Evolutionary conservation across 1,140 invertebrate species (phyloP).

Genomic region (Zaprionus ornatus): DNA sequence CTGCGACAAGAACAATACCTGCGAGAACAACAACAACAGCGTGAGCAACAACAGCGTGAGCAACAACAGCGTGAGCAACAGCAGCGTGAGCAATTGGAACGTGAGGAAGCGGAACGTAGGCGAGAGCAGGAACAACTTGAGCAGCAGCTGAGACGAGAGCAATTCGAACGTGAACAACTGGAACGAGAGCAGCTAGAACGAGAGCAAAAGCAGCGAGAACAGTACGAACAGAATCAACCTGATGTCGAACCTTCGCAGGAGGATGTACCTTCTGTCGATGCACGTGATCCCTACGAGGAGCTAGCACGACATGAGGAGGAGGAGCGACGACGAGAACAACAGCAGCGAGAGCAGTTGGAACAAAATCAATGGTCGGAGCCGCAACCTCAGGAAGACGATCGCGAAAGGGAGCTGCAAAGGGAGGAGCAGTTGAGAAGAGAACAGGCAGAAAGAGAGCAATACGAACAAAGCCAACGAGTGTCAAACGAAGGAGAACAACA

Average conservation of each 20-base stretch:
- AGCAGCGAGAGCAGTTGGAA: constrained; percentile 9
- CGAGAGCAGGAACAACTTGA: constrained; percentile 8
- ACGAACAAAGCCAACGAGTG: constrained; percentile 30
- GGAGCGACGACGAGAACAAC: constrained; percentile 1
- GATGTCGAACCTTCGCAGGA: background rate
- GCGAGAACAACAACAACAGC: constrained; percentile 10
- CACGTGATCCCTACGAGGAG: background rate
- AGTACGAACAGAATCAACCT: constrained; percentile 27
- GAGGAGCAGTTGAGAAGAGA: constrained; percentile 16
- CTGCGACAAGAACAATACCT: constrained; percentile 36
- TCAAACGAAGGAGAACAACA: background rate
- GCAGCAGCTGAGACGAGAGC: background rate
- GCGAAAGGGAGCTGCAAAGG: background rate
- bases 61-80: constrained; percentile 6
- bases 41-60: background rate
- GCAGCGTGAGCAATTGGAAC: constrained; percentile 16
- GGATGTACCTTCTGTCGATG: background rate
- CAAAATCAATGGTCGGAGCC: background rate
- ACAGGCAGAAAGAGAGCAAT: constrained; percentile 17
- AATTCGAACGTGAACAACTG: constrained; percentile 10
- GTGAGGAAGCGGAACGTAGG: constrained; percentile 19
- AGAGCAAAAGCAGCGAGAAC: constrained; percentile 28
- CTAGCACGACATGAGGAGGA: constrained; percentile 7
- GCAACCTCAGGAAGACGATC: background rate
- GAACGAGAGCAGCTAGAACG: constrained; percentile 19